These are phyloP conservation scores for Dermolepida albohirtum DNA, from an alignment of 2,888 invertebrate species.

Conservation along the genomic window DNA sequence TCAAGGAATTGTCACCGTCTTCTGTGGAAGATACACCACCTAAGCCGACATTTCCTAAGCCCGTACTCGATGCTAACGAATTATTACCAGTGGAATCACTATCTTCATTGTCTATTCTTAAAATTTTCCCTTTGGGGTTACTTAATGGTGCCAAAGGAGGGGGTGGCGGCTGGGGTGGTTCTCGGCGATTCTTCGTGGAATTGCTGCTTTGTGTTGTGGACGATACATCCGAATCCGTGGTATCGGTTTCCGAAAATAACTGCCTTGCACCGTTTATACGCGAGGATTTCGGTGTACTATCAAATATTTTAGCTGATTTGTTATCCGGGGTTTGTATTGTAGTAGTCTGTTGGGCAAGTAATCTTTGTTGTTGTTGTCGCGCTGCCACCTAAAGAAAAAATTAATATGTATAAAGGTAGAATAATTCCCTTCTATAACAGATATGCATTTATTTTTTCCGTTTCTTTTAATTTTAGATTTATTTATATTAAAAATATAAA, in stretches of 20 bases:
- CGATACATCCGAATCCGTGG: conserved; percentile 62
- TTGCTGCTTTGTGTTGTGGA: conserved; percentile 57
- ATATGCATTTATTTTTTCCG: conserved; percentile 21
- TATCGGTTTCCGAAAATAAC: conserved; percentile 61
- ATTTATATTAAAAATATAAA: too few species aligned
- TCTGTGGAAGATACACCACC: conserved; percentile 67
- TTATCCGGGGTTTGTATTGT: conserved; percentile 54
- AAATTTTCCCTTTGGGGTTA: conserved; percentile 49
- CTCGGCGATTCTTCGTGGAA: conserved; percentile 60
- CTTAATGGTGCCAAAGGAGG: conserved; percentile 67
- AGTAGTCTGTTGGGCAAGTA: conserved; percentile 68
- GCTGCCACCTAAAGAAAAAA: conserved; percentile 41
- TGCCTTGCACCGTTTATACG: conserved; percentile 64
- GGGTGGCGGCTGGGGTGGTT: conserved; percentile 66
- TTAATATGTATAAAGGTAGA: conserved; percentile 1
- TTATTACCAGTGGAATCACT: conserved; percentile 68
- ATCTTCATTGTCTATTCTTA: conserved; percentile 62
- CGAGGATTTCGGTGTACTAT: conserved; percentile 58
- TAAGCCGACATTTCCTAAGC: conserved; percentile 65
- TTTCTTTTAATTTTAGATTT: too few species aligned
- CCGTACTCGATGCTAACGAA: conserved; percentile 71
- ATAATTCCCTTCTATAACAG: conserved; percentile 17
- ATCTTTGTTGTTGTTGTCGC: conserved; percentile 74
- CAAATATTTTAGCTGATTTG: conserved; percentile 58
- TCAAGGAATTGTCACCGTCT: conserved; percentile 71